Conservation (phyloP, 2,797 vertebrate genomes). For the Adrianichthys oophorus region DNA sequence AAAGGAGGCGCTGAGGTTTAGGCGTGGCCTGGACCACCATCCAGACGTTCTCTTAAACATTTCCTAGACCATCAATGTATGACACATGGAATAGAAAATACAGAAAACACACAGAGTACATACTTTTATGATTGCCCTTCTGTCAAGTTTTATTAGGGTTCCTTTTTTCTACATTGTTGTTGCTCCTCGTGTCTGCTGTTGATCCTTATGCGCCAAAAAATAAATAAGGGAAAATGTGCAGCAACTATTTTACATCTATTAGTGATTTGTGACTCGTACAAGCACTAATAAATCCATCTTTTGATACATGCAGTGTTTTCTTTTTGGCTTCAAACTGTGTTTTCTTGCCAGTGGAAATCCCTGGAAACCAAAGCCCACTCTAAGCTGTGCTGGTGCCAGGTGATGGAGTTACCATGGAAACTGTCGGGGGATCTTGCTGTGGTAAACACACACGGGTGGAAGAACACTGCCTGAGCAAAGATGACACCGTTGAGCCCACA, state of each 20-base stretch:
- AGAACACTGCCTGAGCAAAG: conserved; percentile 25
- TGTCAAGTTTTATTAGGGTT: conserved; percentile 23
- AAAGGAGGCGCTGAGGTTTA: conserved; percentile 85
- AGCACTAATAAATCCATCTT: conserved; percentile 52
- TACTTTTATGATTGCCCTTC: conserved; percentile 14
- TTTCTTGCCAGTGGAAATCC: conserved; percentile 32
- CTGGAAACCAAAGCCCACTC: conserved; percentile 33
- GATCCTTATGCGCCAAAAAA: conserved; percentile 14
- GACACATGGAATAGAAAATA: conserved; percentile 24
- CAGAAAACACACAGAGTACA: conserved; percentile 14
- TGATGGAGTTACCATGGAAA: conserved; percentile 71
- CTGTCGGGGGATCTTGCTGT: conserved; percentile 48
- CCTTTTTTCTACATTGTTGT: conserved; percentile 13
- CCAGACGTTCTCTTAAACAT: conserved; percentile 12
- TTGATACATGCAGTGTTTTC: conserved; percentile 52
- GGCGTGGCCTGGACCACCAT: conserved; percentile 2
- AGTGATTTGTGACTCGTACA: conserved; percentile 43
- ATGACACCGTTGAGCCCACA: conserved; percentile 24
- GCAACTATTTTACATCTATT: conserved; percentile 44
- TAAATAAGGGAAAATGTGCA: conserved; percentile 23
- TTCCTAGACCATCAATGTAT: conserved; percentile 19
- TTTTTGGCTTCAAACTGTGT: conserved; percentile 4
- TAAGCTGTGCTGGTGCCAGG: conserved; percentile 37
- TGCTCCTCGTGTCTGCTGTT: conserved; percentile 35
- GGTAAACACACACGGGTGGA: conserved; percentile 56